Evolutionary conservation across 2,797 vertebrate genomes (phyloP), one percentile per base, ranked within the genome.

Genomic region (Chelon labrosus): DNA sequence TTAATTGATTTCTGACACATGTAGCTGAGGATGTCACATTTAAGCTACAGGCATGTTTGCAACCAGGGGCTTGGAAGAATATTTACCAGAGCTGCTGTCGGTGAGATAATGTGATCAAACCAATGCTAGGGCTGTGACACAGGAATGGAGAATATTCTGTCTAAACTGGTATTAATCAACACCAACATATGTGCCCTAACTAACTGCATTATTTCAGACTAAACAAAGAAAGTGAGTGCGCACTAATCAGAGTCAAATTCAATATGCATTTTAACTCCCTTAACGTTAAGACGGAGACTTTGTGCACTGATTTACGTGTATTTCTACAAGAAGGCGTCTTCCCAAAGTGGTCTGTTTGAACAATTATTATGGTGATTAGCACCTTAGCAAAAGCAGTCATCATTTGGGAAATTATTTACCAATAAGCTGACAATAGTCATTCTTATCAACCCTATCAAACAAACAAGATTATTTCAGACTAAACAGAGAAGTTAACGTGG

Each of bases 1-100:
- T 61, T 80, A 70, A 86, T 83, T 82, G 72, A 85, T 91, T 87
- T 81, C 67, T 79, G 80, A 85, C 81, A 82, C 65, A 64, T 79
- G 79, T 77, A 79, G 70, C 65, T 64, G 72, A 64, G 52, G 62
- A 58, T 70, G 82, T 86, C 83, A 79, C 79, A 79, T 83, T 74
- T 47, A 55, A 61, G 55, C 65, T 66, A 49, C 70, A 58, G 65
- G 39, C 74, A 53, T 59, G 77, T 62, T 73, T 74, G 67, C 70
- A 77, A 37, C 49, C 54, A 66, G 42, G 67, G 49, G 54, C 42
- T 54, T n/a, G 54, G 7, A 19, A 50, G 50, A 67, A 65, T 77
- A 67, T 79, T 75, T 65, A 74, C 47, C 63, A 58, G 54, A 58
- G 70, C 27, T 37, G 73, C 79, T 71, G 65, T 71, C 63, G 56